phyloP scores from a whole-genome alignment of 2,113 vertebrate genomes.

The Ictalurus punctatus region DNA sequence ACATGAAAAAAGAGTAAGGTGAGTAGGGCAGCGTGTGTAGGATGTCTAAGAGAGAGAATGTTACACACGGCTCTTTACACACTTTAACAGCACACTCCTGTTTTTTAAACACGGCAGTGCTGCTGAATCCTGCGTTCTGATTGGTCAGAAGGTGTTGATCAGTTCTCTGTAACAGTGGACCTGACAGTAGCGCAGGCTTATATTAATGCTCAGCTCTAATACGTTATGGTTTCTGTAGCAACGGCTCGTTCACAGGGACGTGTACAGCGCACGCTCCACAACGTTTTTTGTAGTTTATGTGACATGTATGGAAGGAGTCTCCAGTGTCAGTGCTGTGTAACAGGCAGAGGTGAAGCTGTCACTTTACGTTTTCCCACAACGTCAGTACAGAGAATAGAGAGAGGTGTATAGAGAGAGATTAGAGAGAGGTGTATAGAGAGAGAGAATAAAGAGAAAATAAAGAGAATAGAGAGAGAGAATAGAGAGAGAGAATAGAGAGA shows the following conservation, averaged over 20 bases:
- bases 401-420: too few species aligned
- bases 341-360: too few species aligned
- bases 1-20: not conserved
- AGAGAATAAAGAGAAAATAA: too few species aligned
- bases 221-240: not conserved
- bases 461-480: too few species aligned
- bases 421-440: too few species aligned
- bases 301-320: not conserved
- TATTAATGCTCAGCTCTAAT: not conserved
- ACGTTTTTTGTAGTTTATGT: too few species aligned
- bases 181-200: not conserved
- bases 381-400: too few species aligned
- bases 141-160: not conserved
- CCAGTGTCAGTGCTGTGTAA: not conserved
- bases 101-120: not conserved
- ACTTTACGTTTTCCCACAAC: too few species aligned
- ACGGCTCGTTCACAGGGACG: not conserved
- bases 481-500: too few species aligned
- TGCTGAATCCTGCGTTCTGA: not conserved
- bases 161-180: not conserved
- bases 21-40: too few species aligned
- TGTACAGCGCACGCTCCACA: too few species aligned
- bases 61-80: not conserved
- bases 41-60: too few species aligned
- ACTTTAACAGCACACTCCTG: not conserved